Evolutionary conservation across 2,888 invertebrate genomes (phyloP), one percentile per base, ranked within the genome.

Genomic region (Helleia helle): DNA sequence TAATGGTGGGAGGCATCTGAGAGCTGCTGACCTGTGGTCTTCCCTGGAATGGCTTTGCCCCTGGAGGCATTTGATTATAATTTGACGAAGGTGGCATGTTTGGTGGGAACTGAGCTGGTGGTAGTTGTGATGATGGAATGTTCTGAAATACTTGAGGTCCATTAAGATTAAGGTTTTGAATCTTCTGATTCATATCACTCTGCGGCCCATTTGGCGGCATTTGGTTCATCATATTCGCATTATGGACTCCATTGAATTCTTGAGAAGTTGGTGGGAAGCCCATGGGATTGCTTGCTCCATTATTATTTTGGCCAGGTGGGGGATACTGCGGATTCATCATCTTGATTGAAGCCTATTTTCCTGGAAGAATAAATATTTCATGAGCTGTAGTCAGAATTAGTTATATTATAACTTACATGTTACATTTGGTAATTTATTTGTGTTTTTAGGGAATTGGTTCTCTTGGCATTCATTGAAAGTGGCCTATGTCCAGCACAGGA

Each of bases 281-380:
- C 15, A 75, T 52, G 0, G 81, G 79, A 50, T 83, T 83, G 41
- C 38, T 63, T 27, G 81, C 83, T 44, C 73, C 62, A 55, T 84
- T 84, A 46, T 85, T 85, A 46, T 81, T 84, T 51, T 75, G 79
- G 41, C 85, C 85, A 17, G 81, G 80, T 13, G 81, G 77, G 46
- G 72, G 64, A 51, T 75, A 85, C 48, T 85, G 84, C 38, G 85
- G 81, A 56, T 85, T 85, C 85, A 86, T 86, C 79, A 76, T 79
- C 42, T 54, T 70, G 47, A 36, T 50, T 57, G 52, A 57, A 68
- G 70, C 71, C 70, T 30, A 34, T 9, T 26, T 38, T 43, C 47
- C 50, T 51, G 43, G 15, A 50, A n/a, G 39, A 12, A 38, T 12
- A 18, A 6, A 11, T n/a, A n/a, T n/a, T n/a, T n/a, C n/a, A n/a